Base-by-base conservation (phyloP, 2,113 vertebrate species). In the Limanda limanda region DNA sequence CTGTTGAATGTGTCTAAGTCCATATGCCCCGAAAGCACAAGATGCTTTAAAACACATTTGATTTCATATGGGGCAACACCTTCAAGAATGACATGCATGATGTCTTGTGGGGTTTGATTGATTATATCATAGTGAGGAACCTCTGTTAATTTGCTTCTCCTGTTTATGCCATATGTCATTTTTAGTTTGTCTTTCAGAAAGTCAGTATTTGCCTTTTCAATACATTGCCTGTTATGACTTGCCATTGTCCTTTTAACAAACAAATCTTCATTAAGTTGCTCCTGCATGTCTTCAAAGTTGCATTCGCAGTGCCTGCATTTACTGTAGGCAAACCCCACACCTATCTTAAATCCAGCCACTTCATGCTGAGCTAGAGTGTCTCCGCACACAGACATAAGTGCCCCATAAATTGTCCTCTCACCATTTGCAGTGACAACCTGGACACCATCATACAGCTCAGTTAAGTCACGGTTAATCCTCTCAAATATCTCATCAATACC, bases 1-100 rank as follows among this genome's bases (percentile, higher is more conserved):
- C n/a, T n/a, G n/a, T n/a, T n/a, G n/a, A n/a, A n/a, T n/a, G 21
- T 35, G 23, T 61, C 42, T 48, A 71, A 60, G 21, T 61, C 69
- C 15, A 71, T 35, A 12, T 71, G 18, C 21, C 69, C 42, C 18
- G 45, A 51, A 17, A 61, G 25, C 48, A 71, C 17, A 3, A 51
- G 23, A 2, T 45, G 1, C 58, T 69, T 69, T 45, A 56, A 58
- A 5, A 69, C 54, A 47, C 24, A 15, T 7, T 70, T 70, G 5
- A 45, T 70, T 70, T 37, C 55, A 70, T 58, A n/a, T 31, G 55
- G 35, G 45, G 54, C 37, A 40, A 68, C 51, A 47, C 67, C 52
- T 40, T 57, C 35, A 58, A 70, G 58, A 70, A 47, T 57, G 1
- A 70, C 37, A 58, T 70, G 37, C 68, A 70, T 70, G 58, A 58